Base-by-base conservation (phyloP, 2,113 vertebrate species). In the Melierax canorus region DNA sequence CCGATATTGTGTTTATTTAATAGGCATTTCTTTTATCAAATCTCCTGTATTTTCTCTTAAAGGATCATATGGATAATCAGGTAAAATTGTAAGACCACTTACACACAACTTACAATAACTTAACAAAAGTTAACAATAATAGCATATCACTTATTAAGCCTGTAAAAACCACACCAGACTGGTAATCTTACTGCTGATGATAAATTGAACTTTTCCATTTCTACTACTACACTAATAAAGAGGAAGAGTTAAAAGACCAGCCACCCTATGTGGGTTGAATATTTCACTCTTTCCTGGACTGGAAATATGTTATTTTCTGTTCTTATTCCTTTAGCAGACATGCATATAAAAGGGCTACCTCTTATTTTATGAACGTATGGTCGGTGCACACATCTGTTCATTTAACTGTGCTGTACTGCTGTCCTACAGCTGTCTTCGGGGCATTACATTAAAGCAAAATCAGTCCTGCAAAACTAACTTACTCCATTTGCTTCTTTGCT, bases 311-410 rank as follows among this genome's bases (percentile, higher is more conserved):
- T 94, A 64, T 94, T 94, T 93, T 94, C 81, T 93, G 21, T 72
- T 85, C 62, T 84, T 95, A 93, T 80, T 79, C 45, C 41, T 97
- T 97, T 96, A 97, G 45, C 90, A 97, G 96, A 86, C 78, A n/a
- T 68, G 46, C 59, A 67, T 82, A 71, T 86, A 92, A 90, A 94
- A 93, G 86, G 20, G 34, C 29, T 92, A 24, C 26, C 13, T 91
- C 71, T 84, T 84, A 96, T 75, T 94, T 96, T 91, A 83, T 88
- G 80, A 55, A 88, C 0, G 4, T 58, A 48, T 86, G 75, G 78
- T 84, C 72, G 48, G 56, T 79, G 76, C 69, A 91, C 53, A 96
- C 86, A 95, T 97, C 92, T 97, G 90, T 92, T 96, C 75, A 67
- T 90, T 96, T 97, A 86, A 91, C 80, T 94, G 36, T 46, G 71